A percentile compares a stretch with the other conserved stretches of the same genome.
Evolutionary conservation across 2,113 vertebrate species (phyloP).

Genomic region (Mustela lutreola): DNA sequence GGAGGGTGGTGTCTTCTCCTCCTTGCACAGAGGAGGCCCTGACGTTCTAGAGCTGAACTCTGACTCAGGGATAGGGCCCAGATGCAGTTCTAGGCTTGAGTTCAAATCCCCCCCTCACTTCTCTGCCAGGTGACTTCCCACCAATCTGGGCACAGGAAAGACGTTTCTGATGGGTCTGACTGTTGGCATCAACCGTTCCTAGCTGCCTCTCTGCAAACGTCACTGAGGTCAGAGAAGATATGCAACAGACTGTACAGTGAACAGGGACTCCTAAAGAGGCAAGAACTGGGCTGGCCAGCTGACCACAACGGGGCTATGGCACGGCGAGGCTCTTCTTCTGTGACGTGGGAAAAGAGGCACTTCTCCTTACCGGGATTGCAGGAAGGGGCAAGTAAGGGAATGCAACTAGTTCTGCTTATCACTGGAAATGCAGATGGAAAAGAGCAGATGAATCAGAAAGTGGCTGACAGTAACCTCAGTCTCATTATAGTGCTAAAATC

Average conservation of each 20-base stretch:
- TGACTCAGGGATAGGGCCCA: neutral
- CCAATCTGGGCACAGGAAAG: neutral
- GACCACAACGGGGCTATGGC: accelerated
- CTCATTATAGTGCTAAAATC: no score
- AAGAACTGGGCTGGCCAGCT: no score
- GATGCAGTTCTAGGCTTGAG: neutral
- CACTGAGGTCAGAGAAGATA: neutral
- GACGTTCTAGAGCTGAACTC: no score
- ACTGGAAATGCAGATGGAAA: neutral
- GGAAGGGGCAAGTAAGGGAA: neutral
- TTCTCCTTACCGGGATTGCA: neutral
- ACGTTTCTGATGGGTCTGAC: neutral
- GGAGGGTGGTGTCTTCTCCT: neutral
- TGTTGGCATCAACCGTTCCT: no score
- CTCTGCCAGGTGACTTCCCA: neutral
- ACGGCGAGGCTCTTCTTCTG: neutral
- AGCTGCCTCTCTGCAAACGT: neutral
- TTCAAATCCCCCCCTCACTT: neutral
- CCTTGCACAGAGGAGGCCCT: neutral
- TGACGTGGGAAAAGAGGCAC: neutral
- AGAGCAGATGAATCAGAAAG: no score
- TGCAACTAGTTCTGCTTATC: neutral
- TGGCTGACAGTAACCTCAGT: no score
- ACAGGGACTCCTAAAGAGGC: no score
- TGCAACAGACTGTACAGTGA: no score